Evolutionary conservation across 2,113 vertebrate genomes (phyloP), one percentile per base, ranked within the genome.

Genomic region (Crocuta crocuta): DNA sequence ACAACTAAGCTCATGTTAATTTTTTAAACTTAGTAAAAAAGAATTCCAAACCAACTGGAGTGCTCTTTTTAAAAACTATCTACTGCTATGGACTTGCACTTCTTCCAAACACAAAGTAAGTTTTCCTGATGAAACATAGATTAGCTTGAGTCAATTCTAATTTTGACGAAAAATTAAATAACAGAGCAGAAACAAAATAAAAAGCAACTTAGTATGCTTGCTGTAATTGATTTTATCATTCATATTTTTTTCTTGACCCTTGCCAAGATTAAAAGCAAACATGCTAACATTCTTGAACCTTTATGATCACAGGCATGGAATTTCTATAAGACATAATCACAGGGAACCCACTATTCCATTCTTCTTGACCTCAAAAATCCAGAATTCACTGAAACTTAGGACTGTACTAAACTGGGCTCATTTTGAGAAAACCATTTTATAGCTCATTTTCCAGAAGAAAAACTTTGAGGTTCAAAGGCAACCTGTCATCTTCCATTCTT

Each of bases 381-480:
- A 97, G 83, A 94, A 94, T 48, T 94, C 87, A 92, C 55, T 91
- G 86, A 96, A 97, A 97, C 39, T 94, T 96, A 90, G 48, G 45
- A 94, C 79, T 87, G 10, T 91, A 70, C 48, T 96, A 97, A 98
- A 96, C 88, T 97, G 90, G 65, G 63, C 58, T 96, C 12, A 63
- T 71, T 95, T 78, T 97, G 95, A 97, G 48, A 96, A 96, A 94
- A 83, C 35, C 86, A 96, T 97, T 98, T 98, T 97, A 96, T 96
- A 97, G 92, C 84, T 96, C 97, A 98, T 97, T 98, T 97, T 50
- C 80, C 95, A 97, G 35, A 35, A 97, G 24, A 96, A 39, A 98
- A 98, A 89, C 55, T 96, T 95, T 95, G 92, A 98, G 74, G 65
- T 96, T 96, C 83, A 98, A 85, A 97, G 65, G 89, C 89, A 97